phyloP scores from a whole-genome alignment of 1,140 invertebrate species.

The Scylla paramamosain region DNA sequence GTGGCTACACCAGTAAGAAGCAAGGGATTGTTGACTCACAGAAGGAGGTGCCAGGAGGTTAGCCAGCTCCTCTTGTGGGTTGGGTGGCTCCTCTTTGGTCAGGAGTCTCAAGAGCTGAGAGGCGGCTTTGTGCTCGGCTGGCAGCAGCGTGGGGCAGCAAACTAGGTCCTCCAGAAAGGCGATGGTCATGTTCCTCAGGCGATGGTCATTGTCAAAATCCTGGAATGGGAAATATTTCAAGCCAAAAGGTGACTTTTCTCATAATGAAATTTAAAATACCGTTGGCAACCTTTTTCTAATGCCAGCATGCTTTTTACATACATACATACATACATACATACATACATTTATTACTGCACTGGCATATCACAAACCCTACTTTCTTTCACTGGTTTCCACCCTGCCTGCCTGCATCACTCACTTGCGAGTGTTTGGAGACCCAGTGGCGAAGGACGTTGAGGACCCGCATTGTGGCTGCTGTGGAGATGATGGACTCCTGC shows the following conservation, averaged over 20 bases:
- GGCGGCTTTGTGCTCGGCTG: slow-evolving; percentile 94
- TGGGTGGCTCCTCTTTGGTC: slow-evolving; percentile 86
- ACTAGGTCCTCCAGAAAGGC: slow-evolving; percentile 95
- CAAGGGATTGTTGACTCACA: slow-evolving; percentile 82
- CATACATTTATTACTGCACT: no score
- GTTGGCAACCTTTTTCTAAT: not conserved
- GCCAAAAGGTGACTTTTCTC: not conserved
- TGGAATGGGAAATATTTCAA: slow-evolving; percentile 80
- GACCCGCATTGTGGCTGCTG: slow-evolving; percentile 95
- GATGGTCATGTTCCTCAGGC: slow-evolving; percentile 88
- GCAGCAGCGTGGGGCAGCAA: slow-evolving; percentile 90
- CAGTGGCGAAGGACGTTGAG: slow-evolving; percentile 92
- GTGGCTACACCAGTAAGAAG: not conserved
- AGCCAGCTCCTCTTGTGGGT: slow-evolving; percentile 86
- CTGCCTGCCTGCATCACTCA: slow-evolving; percentile 77
- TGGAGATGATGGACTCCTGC: slow-evolving; percentile 93
- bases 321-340: no score
- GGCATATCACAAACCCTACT: no score
- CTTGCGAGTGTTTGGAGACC: slow-evolving; percentile 86
- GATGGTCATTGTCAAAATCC: slow-evolving; percentile 91
- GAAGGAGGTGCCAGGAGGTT: slow-evolving; percentile 86
- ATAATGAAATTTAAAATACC: not conserved
- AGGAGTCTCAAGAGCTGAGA: slow-evolving; percentile 89
- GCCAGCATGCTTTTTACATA: not conserved
- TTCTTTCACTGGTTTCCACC: no score